phyloP scores from a whole-genome alignment of 2,888 invertebrate species.

The Deilephila elpenor region DNA sequence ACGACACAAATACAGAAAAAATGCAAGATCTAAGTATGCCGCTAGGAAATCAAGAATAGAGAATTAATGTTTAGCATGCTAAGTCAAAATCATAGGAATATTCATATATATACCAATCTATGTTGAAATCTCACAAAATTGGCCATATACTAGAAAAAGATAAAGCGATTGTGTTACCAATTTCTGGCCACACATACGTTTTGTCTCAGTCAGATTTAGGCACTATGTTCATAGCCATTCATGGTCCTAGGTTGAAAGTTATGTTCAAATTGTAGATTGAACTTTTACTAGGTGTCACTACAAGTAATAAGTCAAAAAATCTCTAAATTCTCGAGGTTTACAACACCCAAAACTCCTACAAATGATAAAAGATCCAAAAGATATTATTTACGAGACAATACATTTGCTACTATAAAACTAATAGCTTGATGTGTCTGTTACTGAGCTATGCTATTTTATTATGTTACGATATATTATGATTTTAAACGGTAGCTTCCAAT shows the following conservation, averaged over 20 bases:
- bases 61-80: too few relatives aligned
- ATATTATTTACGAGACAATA: neutral
- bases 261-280: neutral
- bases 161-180: too few relatives aligned
- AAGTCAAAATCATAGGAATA: too few relatives aligned
- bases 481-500: too few relatives aligned
- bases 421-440: neutral
- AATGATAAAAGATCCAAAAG: conserved; percentile 3
- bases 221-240: too few relatives aligned
- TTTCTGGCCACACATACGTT: too few relatives aligned
- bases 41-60: neutral
- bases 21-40: neutral
- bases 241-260: neutral
- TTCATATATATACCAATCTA: too few relatives aligned
- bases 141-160: too few relatives aligned
- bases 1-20: neutral
- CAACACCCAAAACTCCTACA: conserved; percentile 14
- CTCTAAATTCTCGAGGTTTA: neutral
- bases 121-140: too few relatives aligned
- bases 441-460: neutral
- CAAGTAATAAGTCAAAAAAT: neutral
- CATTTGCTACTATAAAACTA: neutral
- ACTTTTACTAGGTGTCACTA: neutral
- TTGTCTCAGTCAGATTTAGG: too few relatives aligned
- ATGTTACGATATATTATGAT: too few relatives aligned